A percentile compares a stretch with the other conserved stretches of the same genome.
phyloP scores from a whole-genome alignment of 2,797 vertebrate species.

The Brachyalestes nurse region DNA sequence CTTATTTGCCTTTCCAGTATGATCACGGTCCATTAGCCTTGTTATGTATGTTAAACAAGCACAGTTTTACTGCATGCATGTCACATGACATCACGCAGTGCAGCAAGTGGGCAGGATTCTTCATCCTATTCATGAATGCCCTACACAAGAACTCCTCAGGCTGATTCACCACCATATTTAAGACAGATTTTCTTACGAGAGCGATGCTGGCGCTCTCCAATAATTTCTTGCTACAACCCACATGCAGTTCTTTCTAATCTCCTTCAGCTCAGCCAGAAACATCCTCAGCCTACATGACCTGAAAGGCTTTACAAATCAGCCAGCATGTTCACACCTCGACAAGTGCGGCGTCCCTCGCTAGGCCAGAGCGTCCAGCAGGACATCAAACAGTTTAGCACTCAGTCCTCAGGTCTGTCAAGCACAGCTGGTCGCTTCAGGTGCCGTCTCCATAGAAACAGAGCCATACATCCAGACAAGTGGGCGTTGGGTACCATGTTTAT shows the following conservation, averaged over 20 bases:
- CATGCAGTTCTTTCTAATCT: slow-evolving; percentile 1
- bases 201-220: not conserved
- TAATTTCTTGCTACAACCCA: not conserved
- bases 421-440: slow-evolving; percentile 20
- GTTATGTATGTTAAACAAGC: no score
- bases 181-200: not conserved
- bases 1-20: no score
- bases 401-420: slow-evolving; percentile 10
- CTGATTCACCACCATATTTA: not conserved
- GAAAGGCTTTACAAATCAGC: slow-evolving; percentile 5
- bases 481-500: slow-evolving; percentile 10
- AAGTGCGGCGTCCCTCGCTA: not conserved
- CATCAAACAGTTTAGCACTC: slow-evolving; percentile 14
- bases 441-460: slow-evolving; percentile 39
- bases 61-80: no score
- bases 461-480: slow-evolving; percentile 1
- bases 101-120: not conserved
- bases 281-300: not conserved
- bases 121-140: not conserved
- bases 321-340: slow-evolving; percentile 21
- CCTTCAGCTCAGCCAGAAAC: not conserved
- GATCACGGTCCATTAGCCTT: no score
- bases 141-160: not conserved
- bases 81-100: not conserved
- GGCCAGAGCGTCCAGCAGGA: slow-evolving; percentile 17